Percentiles rank a stretch among this genome's conserved stretches.
phyloP scores from a whole-genome alignment of 2,888 invertebrate genomes.

The Ichneumon xanthorius region DNA sequence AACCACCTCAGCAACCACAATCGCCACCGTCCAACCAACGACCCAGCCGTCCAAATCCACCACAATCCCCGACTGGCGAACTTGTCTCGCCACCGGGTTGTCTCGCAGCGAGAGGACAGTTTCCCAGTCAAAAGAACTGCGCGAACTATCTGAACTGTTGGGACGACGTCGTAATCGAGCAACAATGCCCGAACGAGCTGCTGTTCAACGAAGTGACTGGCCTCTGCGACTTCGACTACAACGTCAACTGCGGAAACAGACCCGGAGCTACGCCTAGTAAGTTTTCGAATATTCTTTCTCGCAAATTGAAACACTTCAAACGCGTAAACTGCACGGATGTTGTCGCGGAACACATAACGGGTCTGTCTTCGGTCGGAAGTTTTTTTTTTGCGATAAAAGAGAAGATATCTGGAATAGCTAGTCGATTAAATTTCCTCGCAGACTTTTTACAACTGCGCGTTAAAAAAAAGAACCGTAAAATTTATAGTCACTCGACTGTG shows the following conservation, averaged over 20 bases:
- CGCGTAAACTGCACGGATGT: background rate
- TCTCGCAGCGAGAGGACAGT: slow-evolving; percentile 86
- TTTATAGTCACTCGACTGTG: background rate
- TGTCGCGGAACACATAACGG: background rate
- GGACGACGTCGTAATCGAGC: slow-evolving; percentile 89
- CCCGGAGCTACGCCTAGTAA: slow-evolving; percentile 82
- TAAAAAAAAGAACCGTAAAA: background rate
- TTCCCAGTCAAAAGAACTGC: slow-evolving; percentile 87
- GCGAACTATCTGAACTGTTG: slow-evolving; percentile 90
- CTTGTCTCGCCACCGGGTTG: slow-evolving; percentile 75
- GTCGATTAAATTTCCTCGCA: background rate
- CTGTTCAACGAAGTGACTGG: slow-evolving; percentile 87
- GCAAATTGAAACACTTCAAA: background rate
- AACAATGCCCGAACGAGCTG: slow-evolving; percentile 88
- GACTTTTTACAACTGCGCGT: background rate
- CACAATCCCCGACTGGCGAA: slow-evolving; percentile 14
- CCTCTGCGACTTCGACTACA: slow-evolving; percentile 89
- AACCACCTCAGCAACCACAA: slow-evolving; percentile 58
- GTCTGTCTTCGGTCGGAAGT: background rate
- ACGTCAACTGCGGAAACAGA: slow-evolving; percentile 88
- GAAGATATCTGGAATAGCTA: background rate
- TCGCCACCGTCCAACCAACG: slow-evolving; percentile 55
- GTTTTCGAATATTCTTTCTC: slow-evolving; percentile 61
- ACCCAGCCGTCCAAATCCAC: background rate
- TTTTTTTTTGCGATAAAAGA: background rate